Evolutionary conservation across 2,888 invertebrate genomes (phyloP), one percentile per base, ranked within the genome.

Genomic region (Catocala sponsa): DNA sequence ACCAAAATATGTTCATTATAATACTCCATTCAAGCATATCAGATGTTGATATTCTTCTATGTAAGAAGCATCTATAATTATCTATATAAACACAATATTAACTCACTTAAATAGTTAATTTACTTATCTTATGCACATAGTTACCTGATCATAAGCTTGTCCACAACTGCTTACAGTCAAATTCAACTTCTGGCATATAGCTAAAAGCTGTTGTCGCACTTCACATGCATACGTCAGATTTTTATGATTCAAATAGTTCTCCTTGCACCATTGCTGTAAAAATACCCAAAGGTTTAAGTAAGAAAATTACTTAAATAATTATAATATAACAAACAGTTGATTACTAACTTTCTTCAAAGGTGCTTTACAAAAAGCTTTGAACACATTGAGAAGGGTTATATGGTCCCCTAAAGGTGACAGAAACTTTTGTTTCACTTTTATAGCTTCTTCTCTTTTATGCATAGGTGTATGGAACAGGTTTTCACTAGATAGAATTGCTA

Each of bases 351-450:
- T 97, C 80, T 96, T 96, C 68, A 96, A 95, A 4, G 96, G 96
- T 0, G 96, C 95, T 81, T 96, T 96, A 76, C 95, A 96, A 89
- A 96, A 99, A 5, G 96, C 97, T 80, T 96, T 96, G 86, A 96
- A 99, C 43, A 99, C 97, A 87, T 99, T 99, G 11, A 99, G 94
- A 57, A 98, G 93, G 1, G 98, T 99, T 48, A 99, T 94, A 84
- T 98, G 98, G 90, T 99, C 99, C 10, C 99, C 99, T 73, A 97
- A 96, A 15, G 96, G 95, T 0, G 98, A 97, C 60, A 96, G 89
- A 87, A 99, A 99, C 90, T 98, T 98, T 79, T 95, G 95, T 77
- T 97, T 95, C 0, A 97, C 96, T 74, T 96, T 95, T 42, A 96
- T 83, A 0, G 98, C 98, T 84, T 97, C 96, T 75, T 98, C 97